Evolutionary conservation across 2,113 vertebrate genomes (phyloP), one percentile per base, ranked within the genome.

Genomic region (Apistogramma diplotaenia): DNA sequence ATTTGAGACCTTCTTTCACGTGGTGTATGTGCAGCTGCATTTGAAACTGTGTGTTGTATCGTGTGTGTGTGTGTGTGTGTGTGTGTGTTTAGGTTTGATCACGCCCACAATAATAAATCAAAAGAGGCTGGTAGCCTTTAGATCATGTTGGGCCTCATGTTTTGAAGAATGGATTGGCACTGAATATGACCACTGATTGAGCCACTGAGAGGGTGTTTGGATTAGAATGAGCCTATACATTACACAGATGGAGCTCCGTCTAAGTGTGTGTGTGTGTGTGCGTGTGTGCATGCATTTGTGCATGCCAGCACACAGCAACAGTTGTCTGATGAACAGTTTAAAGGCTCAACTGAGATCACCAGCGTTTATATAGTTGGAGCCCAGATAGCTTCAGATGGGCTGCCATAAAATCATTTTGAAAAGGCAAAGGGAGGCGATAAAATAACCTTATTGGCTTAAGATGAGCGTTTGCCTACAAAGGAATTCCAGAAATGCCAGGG

Each of bases 381-480:
- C 15, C 29, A 77, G 76, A 82, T 84, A 76, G 49, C 54, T 77
- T 84, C 19, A 76, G 59, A 87, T 71, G n/a, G 43, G 49, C 65
- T 76, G 81, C 76, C 74, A 84, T 88, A 87, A 90, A 92, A 86
- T 74, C 58, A 29, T 62, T 56, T 83, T 75, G 76, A 57, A 88
- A 77, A 76, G 77, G 59, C 29, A 74, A 87, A 79, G 78, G 46
- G 43, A 79, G 74, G 81, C 73, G 76, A 81, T n/a, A 73, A 58
- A 78, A 54, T 33, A 61, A 74, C 59, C 89, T 89, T 89, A 86
- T 70, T 90, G 88, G 86, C 87, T 80, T 51, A 56, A 85, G 86
- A 91, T 87, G 81, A 92, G 77, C 58, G 78, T 60, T 81, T 80
- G n/a, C 87, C 86, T 88, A 90, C 92, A 93, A 93, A 93, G 89